Percentiles rank a stretch among this genome's conserved stretches.
phyloP scores from a whole-genome alignment of 2,113 vertebrate species.

The Calypte anna region DNA sequence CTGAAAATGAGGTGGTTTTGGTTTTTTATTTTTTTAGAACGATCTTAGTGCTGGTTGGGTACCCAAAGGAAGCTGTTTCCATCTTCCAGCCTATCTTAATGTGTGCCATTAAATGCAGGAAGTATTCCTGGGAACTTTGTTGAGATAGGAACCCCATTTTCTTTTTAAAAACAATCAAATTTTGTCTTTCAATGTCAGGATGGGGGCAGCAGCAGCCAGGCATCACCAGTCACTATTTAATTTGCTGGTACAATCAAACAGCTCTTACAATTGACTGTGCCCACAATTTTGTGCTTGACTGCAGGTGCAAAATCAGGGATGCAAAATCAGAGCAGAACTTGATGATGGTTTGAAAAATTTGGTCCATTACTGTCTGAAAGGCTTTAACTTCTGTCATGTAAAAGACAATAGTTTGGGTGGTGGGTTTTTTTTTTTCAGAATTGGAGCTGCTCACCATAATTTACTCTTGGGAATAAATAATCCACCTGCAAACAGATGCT shows the following conservation, averaged over 20 bases:
- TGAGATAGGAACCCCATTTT: neutral
- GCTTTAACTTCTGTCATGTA: neutral
- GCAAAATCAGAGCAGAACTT: slow-evolving; percentile 53
- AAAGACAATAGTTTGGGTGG: neutral
- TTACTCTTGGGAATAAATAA: neutral
- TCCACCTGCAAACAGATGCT: neutral
- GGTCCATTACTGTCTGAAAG: neutral
- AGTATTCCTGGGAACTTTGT: neutral
- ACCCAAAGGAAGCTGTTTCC: neutral
- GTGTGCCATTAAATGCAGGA: neutral
- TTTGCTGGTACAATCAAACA: slow-evolving; percentile 67
- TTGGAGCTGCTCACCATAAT: neutral
- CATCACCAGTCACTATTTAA: slow-evolving; percentile 41
- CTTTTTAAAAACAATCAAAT: neutral
- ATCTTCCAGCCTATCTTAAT: neutral
- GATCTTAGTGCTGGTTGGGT: neutral
- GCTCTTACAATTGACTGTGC: slow-evolving; percentile 60
- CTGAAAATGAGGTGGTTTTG: neutral
- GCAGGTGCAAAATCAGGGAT: slow-evolving; percentile 61
- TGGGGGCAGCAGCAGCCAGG: slow-evolving; percentile 38
- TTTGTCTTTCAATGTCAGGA: neutral
- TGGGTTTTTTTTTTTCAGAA: neutral
- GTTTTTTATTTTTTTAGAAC: neutral
- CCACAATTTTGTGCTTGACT: slow-evolving; percentile 71
- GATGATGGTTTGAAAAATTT: slow-evolving; percentile 31